Evolutionary conservation across 2,888 invertebrate species (phyloP).

Genomic region (Patella caerulea): DNA sequence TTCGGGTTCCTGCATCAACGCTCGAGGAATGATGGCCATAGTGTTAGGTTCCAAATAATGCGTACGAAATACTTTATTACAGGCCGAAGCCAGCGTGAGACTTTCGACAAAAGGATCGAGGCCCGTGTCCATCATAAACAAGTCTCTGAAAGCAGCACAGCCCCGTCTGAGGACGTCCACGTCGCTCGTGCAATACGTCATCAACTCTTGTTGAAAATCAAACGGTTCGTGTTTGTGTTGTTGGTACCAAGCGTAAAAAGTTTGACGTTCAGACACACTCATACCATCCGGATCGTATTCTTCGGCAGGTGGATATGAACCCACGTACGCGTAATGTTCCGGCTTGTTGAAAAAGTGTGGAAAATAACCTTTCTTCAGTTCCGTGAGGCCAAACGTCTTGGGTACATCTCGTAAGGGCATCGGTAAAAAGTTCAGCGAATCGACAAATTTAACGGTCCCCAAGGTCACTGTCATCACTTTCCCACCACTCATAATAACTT

Average conservation of each 20-base stretch:
- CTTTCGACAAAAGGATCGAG: not conserved
- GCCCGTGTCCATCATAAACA: not conserved
- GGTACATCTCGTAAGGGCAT: not conserved
- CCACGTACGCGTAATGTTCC: not conserved
- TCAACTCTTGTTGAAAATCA: no score
- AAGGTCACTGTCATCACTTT: not conserved
- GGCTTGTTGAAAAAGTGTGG: not conserved
- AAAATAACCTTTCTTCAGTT: constrained; percentile 6
- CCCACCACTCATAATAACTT: not conserved
- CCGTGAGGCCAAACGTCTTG: not conserved
- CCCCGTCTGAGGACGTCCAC: no score
- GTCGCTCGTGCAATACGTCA: no score
- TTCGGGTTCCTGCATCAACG: no score
- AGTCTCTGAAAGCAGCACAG: no score
- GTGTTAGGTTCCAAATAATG: no score
- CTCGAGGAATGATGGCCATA: no score
- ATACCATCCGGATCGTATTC: no score
- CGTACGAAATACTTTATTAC: not conserved
- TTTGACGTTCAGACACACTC: no score
- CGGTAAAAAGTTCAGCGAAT: not conserved
- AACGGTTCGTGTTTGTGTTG: no score
- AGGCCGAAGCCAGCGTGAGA: not conserved
- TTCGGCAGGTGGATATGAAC: not conserved
- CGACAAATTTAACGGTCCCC: not conserved
- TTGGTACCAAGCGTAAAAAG: no score